These are phyloP conservation scores for Lineus longissimus DNA, from an alignment of 1,140 invertebrate species.

Conservation along the genomic window DNA sequence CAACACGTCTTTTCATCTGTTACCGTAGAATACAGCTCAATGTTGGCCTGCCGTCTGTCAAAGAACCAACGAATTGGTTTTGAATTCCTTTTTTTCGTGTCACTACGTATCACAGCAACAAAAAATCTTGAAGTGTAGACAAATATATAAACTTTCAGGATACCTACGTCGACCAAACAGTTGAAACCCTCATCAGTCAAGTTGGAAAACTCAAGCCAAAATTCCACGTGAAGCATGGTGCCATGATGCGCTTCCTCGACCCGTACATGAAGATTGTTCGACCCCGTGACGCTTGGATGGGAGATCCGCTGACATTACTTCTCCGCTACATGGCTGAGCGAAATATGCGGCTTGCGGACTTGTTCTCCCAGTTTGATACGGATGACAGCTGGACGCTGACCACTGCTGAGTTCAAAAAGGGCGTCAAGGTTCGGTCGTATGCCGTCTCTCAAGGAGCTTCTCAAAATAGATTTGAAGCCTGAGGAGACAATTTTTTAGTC, in stretches of 20 bases:
- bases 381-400: conserved; percentile 22
- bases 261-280: conserved; percentile 11
- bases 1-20: too few relatives aligned
- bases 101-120: too few relatives aligned
- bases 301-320: conserved; percentile 20
- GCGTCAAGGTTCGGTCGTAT: conserved; percentile 10
- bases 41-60: too few relatives aligned
- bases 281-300: conserved; percentile 1
- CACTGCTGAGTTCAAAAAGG: conserved; percentile 16
- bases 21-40: too few relatives aligned
- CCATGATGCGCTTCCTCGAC: neutral
- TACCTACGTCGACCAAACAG: conserved; percentile 5
- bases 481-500: too few relatives aligned
- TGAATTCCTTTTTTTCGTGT: too few relatives aligned
- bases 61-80: too few relatives aligned
- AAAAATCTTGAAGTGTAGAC: too few relatives aligned
- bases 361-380: conserved; percentile 24
- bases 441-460: neutral
- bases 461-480: too few relatives aligned
- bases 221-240: neutral
- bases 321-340: conserved; percentile 16
- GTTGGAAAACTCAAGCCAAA: conserved; percentile 1
- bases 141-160: neutral
- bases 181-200: neutral
- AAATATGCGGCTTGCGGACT: conserved; percentile 21